These are phyloP conservation scores for Phortica magna DNA, from an alignment of 2,888 invertebrate species.

Conservation along the genomic window DNA sequence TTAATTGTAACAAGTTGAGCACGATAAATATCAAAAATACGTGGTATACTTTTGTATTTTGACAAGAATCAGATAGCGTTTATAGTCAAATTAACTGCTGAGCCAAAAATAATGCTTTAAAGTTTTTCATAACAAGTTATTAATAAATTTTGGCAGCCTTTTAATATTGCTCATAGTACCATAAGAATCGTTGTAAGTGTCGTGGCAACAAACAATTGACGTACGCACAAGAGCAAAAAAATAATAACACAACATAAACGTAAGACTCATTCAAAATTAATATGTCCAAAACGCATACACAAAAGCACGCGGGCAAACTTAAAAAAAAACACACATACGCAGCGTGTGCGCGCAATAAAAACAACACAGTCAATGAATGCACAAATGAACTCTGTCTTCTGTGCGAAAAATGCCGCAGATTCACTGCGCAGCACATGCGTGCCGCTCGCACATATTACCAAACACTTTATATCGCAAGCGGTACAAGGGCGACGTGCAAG, in stretches of 20 bases:
- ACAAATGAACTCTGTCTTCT: not conserved
- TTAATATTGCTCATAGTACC: no score
- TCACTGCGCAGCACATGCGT: constrained; percentile 12
- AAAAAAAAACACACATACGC: constrained; percentile 19
- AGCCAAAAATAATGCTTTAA: no score
- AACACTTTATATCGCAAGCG: not conserved
- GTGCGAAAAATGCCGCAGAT: not conserved
- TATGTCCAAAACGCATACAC: not conserved
- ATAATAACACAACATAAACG: not conserved
- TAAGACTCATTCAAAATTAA: constrained; percentile 8
- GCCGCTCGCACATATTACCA: constrained; percentile 8
- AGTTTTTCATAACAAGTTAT: no score
- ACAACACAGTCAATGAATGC: not conserved
- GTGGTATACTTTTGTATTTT: no score
- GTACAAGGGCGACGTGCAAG: constrained; percentile 4
- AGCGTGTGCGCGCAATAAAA: not conserved
- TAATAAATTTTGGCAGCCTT: no score
- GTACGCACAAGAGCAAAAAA: not conserved
- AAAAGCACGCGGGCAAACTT: no score
- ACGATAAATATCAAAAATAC: no score
- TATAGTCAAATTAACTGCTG: no score
- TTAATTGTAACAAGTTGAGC: no score
- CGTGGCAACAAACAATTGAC: no score
- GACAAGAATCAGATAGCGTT: no score
- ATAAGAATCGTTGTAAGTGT: no score